A percentile compares a stretch with the other conserved stretches of the same genome.
Conservation (phyloP, 2,797 vertebrate species). For the Graptemys geographica region DNA sequence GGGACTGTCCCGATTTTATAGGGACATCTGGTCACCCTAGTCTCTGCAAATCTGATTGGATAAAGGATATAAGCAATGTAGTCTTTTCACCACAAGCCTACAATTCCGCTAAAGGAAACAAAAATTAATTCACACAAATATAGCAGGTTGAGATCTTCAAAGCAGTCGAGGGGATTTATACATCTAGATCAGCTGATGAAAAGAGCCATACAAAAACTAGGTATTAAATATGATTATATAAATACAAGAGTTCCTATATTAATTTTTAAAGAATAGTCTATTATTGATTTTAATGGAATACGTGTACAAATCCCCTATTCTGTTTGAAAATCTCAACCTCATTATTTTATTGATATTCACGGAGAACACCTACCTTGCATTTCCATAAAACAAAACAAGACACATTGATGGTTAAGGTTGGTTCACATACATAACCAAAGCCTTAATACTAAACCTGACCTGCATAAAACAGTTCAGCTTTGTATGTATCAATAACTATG, state of each 20-base stretch:
- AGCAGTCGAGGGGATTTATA: neutral
- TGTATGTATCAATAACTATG: neutral
- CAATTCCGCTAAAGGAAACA: constrained; percentile 19
- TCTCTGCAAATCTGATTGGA: neutral
- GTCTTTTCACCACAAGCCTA: neutral
- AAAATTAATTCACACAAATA: neutral
- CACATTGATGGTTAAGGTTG: neutral
- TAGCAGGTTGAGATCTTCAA: constrained; percentile 16
- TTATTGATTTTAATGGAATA: neutral
- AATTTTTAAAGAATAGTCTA: constrained; percentile 18
- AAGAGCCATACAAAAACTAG: neutral
- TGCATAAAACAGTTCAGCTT: neutral
- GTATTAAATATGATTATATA: neutral
- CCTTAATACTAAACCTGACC: neutral
- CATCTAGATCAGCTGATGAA: neutral
- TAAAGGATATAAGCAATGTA: constrained; percentile 14
- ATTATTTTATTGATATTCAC: constrained; percentile 5
- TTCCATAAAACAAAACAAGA: neutral
- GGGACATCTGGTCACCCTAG: no score
- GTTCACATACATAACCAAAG: neutral
- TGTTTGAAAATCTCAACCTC: constrained; percentile 29
- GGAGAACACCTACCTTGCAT: constrained; percentile 18
- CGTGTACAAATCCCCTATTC: neutral
- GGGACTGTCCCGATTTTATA: no score
- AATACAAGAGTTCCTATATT: neutral